Percentiles rank a stretch among this genome's conserved stretches.
These are phyloP conservation scores for Sebastes kiyomatsui DNA, from an alignment of 2,797 vertebrate species.

Conservation along the genomic window DNA sequence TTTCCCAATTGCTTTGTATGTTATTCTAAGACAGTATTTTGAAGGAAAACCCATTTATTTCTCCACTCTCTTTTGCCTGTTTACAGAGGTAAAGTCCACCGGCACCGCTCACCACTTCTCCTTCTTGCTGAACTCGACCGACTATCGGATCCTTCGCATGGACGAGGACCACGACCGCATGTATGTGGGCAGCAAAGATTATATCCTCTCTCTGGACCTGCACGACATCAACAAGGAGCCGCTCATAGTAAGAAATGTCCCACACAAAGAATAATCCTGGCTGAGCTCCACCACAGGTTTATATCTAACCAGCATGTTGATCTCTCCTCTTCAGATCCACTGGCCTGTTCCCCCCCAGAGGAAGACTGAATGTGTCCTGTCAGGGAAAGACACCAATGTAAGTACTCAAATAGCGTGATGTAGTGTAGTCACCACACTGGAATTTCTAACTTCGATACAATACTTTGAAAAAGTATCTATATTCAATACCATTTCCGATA, in stretches of 20 bases:
- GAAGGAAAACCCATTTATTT: slow-evolving; percentile 46
- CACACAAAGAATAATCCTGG: background rate
- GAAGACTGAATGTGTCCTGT: slow-evolving; percentile 94
- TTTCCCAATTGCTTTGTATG: slow-evolving; percentile 43
- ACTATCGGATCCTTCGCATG: slow-evolving; percentile 97
- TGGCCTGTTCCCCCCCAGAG: slow-evolving; percentile 95
- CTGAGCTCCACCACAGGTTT: background rate
- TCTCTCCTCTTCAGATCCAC: slow-evolving; percentile 87
- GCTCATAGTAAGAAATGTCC: slow-evolving; percentile 90
- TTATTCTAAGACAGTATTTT: slow-evolving; percentile 14
- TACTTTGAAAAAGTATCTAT: too few species aligned
- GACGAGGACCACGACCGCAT: slow-evolving; percentile 99
- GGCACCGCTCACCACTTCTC: slow-evolving; percentile 97
- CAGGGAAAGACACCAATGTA: slow-evolving; percentile 96
- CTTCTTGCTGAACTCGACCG: slow-evolving; percentile 96
- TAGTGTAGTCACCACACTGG: too few species aligned
- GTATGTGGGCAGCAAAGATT: slow-evolving; percentile 99
- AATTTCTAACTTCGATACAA: too few species aligned
- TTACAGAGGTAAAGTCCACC: slow-evolving; percentile 91
- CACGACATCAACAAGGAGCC: slow-evolving; percentile 99
- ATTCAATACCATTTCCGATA: too few species aligned
- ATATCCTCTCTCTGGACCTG: slow-evolving; percentile 95
- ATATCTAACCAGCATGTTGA: slow-evolving; percentile 21
- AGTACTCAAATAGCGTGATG: slow-evolving; percentile 63
- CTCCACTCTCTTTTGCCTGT: slow-evolving; percentile 3